These are phyloP conservation scores for Eleginops maclovinus DNA, from an alignment of 2,113 vertebrate species.

Conservation along the genomic window DNA sequence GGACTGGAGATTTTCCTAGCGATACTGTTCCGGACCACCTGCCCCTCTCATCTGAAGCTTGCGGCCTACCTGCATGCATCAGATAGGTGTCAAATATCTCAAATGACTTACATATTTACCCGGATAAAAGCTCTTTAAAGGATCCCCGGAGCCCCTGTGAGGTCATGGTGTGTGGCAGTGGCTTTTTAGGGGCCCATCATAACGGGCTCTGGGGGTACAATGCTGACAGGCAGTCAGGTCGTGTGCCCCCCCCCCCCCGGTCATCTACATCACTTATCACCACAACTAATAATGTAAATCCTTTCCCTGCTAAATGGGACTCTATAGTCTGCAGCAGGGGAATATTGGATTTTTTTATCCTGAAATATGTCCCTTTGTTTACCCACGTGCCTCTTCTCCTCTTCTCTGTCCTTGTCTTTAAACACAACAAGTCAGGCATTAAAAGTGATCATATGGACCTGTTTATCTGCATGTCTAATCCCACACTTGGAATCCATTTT, in stretches of 20 bases:
- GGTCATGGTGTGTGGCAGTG: slow-evolving; percentile 44
- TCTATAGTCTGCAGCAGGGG: slow-evolving; percentile 46
- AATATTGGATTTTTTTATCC: slow-evolving; percentile 11
- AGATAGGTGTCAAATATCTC: slow-evolving; percentile 78
- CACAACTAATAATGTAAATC: slow-evolving; percentile 74
- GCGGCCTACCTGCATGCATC: slow-evolving; percentile 55
- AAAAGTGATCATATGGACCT: slow-evolving; percentile 18
- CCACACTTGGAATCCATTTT: slow-evolving; percentile 13
- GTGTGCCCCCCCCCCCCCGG: slow-evolving; percentile 50
- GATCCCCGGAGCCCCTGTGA: slow-evolving; percentile 35
- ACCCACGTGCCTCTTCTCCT: neutral
- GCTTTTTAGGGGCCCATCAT: slow-evolving; percentile 49
- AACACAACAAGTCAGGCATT: no score
- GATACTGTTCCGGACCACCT: slow-evolving; percentile 53
- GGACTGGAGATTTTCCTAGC: slow-evolving; percentile 56
- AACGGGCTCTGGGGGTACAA: slow-evolving; percentile 29
- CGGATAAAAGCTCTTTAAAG: slow-evolving; percentile 76
- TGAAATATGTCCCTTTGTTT: slow-evolving; percentile 9
- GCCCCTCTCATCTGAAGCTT: slow-evolving; percentile 39
- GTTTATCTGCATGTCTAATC: slow-evolving; percentile 18
- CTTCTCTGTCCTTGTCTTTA: neutral
- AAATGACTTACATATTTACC: slow-evolving; percentile 79
- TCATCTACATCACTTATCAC: slow-evolving; percentile 75
- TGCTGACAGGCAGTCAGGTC: slow-evolving; percentile 57
- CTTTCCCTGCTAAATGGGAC: slow-evolving; percentile 55